Conservation (phyloP, 64 coral and sea anemone species). For the Montipora capricornis region DNA sequence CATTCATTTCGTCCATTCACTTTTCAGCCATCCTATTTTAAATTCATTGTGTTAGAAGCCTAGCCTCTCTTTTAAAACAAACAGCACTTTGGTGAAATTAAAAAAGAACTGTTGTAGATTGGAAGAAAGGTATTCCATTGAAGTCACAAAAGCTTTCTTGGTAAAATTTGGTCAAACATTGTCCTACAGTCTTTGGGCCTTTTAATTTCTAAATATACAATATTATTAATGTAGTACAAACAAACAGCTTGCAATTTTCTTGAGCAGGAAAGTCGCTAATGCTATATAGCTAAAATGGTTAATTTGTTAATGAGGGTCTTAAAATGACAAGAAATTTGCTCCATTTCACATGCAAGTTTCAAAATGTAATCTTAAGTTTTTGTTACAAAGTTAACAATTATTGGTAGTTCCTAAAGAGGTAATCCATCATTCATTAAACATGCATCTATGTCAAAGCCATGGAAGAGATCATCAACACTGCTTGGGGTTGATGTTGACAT, state of each 20-base stretch:
- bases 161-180: no score
- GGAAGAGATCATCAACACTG: conserved; percentile 74
- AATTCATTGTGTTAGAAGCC: not conserved
- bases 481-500: conserved; percentile 52
- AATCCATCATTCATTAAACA: conserved; percentile 85
- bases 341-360: not conserved
- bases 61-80: not conserved
- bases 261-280: no score
- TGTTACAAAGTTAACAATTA: not conserved
- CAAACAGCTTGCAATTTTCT: no score
- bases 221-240: no score
- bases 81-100: no score
- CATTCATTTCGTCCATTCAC: not conserved
- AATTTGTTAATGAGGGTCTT: no score
- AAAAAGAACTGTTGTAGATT: no score
- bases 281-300: no score
- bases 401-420: conserved; percentile 50
- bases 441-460: conserved; percentile 77
- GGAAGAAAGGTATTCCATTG: no score
- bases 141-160: no score
- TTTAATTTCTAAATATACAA: no score
- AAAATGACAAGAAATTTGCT: not conserved
- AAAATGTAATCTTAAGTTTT: not conserved
- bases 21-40: not conserved
- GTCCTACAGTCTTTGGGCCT: no score